Base-by-base conservation (phyloP, 1,140 invertebrate genomes). In the Caenorhabditis remanei region DNA sequence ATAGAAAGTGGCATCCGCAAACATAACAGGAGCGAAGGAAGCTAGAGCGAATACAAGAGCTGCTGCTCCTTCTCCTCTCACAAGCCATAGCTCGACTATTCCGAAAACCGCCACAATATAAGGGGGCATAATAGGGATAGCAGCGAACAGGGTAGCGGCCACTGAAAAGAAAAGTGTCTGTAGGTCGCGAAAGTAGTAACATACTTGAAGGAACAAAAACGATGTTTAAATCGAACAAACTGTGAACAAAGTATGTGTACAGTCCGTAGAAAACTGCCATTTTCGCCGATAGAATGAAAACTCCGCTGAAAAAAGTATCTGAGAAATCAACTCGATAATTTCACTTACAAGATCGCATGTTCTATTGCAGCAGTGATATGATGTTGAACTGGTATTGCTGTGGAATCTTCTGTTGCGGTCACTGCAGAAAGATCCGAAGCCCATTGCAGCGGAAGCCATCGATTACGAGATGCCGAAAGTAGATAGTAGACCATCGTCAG, bases 201-300 rank as follows among this genome's bases (percentile, higher is more conserved):
- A 93, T 93, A 96, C 95, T 95, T 92, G 97, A 96, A 3, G 97
- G 97, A 87, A 99, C 94, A 93, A 98, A 98, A 24, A 98, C 96
- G 88, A 99, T 96, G 92, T 97, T 96, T 0, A 98, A 96, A 89
- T 96, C 96, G 93, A 99, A 99, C 3, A 99, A 93, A 89, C 96
- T 97, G 92, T 99, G 97, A 71, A 97, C 96, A 48, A 99, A 95
- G 96, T 97, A 99, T 0, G 98, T 99, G 95, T 97, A 99, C 85
- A 99, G 94, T 0, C 97, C 97, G 93, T 99, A 99, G 93, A 99
- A 99, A 0, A 96, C 94, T 5, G 97, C 96, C 95, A 99, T 97
- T 94, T 99, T 99, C 87, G 98, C 96, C 1, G 97, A 98, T 0
- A 97, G 97, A 63, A 96, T 95, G 92, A 99, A 97, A 4, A 99